These are phyloP conservation scores for Eptesicus fuscus DNA, from an alignment of 2,113 vertebrate genomes.

Conservation along the genomic window DNA sequence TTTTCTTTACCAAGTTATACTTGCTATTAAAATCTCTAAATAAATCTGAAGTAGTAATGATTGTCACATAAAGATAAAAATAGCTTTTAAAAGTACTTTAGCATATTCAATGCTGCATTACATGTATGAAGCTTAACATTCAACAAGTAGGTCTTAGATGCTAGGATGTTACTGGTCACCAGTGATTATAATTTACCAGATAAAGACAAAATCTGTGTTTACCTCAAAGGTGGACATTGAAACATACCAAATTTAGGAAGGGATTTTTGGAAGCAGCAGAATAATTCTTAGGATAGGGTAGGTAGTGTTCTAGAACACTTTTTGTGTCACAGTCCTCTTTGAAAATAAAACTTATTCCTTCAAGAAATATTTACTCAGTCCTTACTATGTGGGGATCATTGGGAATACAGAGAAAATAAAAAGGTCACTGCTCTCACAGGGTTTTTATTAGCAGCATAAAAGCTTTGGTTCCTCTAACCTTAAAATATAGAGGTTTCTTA, in stretches of 20 bases:
- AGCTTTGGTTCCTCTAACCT: background rate
- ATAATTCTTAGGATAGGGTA: background rate
- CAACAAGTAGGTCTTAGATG: background rate
- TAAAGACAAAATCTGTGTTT: background rate
- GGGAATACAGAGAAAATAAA: background rate
- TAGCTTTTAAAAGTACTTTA: background rate
- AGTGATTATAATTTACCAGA: background rate
- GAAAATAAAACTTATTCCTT: background rate
- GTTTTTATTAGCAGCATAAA: slow-evolving; percentile 1
- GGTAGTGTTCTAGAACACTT: background rate
- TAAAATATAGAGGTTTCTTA: background rate
- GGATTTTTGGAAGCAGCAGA: background rate
- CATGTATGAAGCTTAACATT: background rate
- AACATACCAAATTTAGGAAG: background rate
- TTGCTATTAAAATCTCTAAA: slow-evolving; percentile 31
- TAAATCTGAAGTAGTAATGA: background rate
- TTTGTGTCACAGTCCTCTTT: background rate
- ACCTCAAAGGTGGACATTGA: background rate
- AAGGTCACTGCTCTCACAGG: background rate
- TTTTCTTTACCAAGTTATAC: background rate
- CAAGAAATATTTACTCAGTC: background rate
- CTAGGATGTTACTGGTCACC: background rate
- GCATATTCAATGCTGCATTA: background rate
- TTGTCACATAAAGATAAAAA: background rate
- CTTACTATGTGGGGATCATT: background rate